Conservation (phyloP, 2,797 vertebrate genomes). For the Leptodactylus fallax region DNA sequence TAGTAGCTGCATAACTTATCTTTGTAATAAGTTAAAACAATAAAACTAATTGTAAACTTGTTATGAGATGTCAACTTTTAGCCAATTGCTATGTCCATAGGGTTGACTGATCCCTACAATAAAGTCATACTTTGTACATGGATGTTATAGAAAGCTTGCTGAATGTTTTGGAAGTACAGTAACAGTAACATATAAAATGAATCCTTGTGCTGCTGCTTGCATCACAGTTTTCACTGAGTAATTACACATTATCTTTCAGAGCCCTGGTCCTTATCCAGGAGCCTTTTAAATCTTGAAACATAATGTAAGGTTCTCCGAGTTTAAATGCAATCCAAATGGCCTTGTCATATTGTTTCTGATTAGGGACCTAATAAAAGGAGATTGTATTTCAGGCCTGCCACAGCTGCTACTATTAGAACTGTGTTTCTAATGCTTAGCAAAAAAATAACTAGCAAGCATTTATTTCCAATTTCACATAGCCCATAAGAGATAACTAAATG, state of each 20-base stretch:
- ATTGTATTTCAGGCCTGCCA: neutral
- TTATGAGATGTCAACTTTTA: neutral
- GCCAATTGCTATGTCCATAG: neutral
- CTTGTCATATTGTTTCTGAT: constrained; percentile 7
- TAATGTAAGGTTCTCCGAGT: neutral
- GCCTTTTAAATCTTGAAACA: neutral
- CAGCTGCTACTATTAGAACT: neutral
- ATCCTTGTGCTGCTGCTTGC: neutral
- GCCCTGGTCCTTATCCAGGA: neutral
- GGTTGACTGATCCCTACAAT: neutral
- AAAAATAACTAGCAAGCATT: neutral
- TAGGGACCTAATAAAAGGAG: constrained; percentile 16
- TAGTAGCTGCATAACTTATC: too few species aligned
- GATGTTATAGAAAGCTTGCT: neutral
- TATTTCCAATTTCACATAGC: constrained; percentile 8
- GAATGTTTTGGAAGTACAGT: neutral
- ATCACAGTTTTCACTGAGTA: constrained; percentile 6
- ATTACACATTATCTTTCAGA: constrained; percentile 5
- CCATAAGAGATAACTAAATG: neutral
- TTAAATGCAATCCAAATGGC: constrained; percentile 2
- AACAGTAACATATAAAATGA: neutral
- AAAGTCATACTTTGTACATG: neutral
- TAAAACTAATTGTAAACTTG: neutral
- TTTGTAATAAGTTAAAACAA: neutral
- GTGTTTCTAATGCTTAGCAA: constrained; percentile 22